phyloP scores from a whole-genome alignment of 2,797 vertebrate species.

The Rhinogobio ventralis region DNA sequence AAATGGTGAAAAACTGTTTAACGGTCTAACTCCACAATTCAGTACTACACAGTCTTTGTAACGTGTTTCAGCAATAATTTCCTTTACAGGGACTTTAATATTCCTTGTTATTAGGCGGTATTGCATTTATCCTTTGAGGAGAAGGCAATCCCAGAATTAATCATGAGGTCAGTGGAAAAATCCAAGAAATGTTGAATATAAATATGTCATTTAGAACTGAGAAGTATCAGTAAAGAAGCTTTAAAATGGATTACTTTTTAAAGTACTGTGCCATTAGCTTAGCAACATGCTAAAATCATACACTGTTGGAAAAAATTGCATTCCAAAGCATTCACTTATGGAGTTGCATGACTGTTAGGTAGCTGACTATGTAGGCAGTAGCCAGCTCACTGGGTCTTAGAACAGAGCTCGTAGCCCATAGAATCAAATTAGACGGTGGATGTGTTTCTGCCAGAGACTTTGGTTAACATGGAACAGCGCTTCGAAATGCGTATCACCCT shows the following conservation, averaged over 20 bases:
- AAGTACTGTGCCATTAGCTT: background rate
- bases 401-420: conserved; percentile 3
- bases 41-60: no score
- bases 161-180: background rate
- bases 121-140: background rate
- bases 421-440: conserved; percentile 62
- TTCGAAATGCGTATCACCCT: conserved; percentile 60
- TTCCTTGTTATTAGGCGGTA: background rate
- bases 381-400: background rate
- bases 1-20: no score
- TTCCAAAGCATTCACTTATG: background rate
- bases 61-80: no score
- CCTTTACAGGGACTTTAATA: no score
- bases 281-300: background rate
- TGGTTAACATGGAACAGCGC: conserved; percentile 55
- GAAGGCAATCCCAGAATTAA: background rate
- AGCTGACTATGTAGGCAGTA: background rate
- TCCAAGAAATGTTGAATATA: background rate
- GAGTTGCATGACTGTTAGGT: background rate
- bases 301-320: background rate
- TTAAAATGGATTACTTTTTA: background rate
- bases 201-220: background rate
- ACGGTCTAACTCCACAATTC: no score
- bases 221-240: background rate
- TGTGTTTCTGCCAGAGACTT: conserved; percentile 59